Percentiles rank a stretch among this genome's conserved stretches.
Evolutionary conservation across 1,140 invertebrate species (phyloP).

Genomic region (Littorina saxatilis): DNA sequence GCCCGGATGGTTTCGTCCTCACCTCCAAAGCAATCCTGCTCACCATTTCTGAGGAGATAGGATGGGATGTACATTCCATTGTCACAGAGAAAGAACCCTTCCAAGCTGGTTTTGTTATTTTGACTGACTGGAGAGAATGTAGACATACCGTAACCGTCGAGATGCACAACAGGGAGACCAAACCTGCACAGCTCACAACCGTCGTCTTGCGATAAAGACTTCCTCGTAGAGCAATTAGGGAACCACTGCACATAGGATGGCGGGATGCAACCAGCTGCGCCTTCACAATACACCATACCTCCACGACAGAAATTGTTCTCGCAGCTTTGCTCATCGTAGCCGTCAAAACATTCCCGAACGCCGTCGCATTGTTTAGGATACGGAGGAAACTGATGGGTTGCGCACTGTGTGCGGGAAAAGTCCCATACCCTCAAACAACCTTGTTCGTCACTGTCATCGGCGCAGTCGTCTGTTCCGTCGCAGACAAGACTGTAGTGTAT

Average conservation of each 20-base stretch:
- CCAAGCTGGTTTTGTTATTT: background rate
- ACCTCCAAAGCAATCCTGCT: conserved; percentile 30
- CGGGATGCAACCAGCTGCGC: conserved; percentile 21
- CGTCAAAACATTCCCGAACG: conserved; percentile 31
- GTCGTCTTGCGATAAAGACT: background rate
- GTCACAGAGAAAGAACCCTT: conserved; percentile 27
- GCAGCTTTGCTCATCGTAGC: conserved; percentile 37
- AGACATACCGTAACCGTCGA: conserved; percentile 38
- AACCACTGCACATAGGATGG: background rate
- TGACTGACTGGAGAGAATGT: too few species aligned
- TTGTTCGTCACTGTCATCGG: conserved; percentile 28
- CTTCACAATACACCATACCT: background rate
- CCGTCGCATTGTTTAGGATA: conserved; percentile 22
- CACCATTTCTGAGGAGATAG: too few species aligned
- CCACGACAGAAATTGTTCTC: conserved; percentile 15
- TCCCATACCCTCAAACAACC: conserved; percentile 33
- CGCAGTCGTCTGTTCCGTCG: conserved; percentile 34
- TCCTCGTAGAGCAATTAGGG: background rate
- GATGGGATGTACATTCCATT: too few species aligned
- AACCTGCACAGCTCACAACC: too few species aligned
- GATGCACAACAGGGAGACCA: background rate
- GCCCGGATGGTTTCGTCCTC: conserved; percentile 31
- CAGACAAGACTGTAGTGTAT: conserved; percentile 34
- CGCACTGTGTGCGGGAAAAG: background rate
- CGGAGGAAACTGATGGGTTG: background rate